These are phyloP conservation scores for Nothocercus nigrocapillus DNA, from an alignment of 2,113 vertebrate species.

Conservation along the genomic window DNA sequence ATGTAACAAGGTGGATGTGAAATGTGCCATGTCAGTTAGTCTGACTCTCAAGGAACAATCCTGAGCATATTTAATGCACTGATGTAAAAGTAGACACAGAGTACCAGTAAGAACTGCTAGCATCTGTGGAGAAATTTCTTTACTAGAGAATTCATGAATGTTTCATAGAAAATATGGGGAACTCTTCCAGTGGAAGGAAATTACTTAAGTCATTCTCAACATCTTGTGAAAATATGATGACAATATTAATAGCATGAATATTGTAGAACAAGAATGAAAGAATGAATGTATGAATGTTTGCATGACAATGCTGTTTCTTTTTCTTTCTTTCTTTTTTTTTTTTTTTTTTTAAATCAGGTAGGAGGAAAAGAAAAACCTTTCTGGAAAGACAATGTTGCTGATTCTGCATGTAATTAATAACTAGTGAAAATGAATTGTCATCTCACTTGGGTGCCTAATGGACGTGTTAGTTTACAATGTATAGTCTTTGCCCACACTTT, in stretches of 20 bases:
- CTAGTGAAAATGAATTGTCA: slow-evolving; percentile 4
- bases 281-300: neutral
- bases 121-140: neutral
- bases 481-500: neutral
- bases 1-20: neutral
- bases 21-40: neutral
- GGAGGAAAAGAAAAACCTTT: neutral
- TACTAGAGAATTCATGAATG: neutral
- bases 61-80: neutral
- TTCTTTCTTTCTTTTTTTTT: too few relatives aligned
- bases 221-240: neutral
- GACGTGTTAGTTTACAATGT: slow-evolving; percentile 6
- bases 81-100: neutral
- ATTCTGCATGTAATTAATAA: slow-evolving; percentile 10
- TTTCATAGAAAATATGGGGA: neutral
- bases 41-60: neutral
- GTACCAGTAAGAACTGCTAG: neutral
- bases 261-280: neutral
- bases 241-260: neutral
- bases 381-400: neutral
- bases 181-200: neutral
- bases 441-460: slow-evolving; percentile 15
- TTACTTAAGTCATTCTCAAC: neutral
- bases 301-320: neutral
- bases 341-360: neutral